Percentiles rank a stretch among this genome's conserved stretches.
These are phyloP conservation scores for Lithobates pipiens DNA, from an alignment of 2,797 vertebrate species.

Conservation along the genomic window DNA sequence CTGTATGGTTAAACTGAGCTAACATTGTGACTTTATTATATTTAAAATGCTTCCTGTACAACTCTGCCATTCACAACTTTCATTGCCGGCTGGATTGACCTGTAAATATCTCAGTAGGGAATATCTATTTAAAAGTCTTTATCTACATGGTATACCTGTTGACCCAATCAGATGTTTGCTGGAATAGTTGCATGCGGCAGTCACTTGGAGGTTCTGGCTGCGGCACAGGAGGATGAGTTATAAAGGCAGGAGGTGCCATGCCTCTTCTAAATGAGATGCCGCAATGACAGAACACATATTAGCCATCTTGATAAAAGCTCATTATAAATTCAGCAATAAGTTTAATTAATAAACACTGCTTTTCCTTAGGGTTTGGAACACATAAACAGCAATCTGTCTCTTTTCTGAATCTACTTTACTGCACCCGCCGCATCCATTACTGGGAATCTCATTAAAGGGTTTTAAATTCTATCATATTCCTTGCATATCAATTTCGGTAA, in stretches of 20 bases:
- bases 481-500: conserved; percentile 43
- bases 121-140: too few relatives aligned
- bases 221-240: conserved; percentile 27
- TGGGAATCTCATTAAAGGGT: conserved; percentile 54
- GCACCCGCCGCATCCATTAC: conserved; percentile 55
- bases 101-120: too few relatives aligned
- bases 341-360: conserved; percentile 58
- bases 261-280: conserved; percentile 43
- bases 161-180: not conserved
- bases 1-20: too few relatives aligned
- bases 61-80: too few relatives aligned
- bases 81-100: too few relatives aligned
- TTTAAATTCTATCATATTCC: conserved; percentile 47
- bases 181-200: not conserved
- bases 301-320: conserved; percentile 53
- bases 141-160: not conserved
- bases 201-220: not conserved
- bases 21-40: too few relatives aligned
- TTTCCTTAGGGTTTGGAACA: conserved; percentile 54
- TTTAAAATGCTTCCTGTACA: too few relatives aligned
- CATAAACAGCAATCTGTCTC: conserved; percentile 60
- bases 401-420: conserved; percentile 31
- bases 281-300: conserved; percentile 49
- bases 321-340: conserved; percentile 60
- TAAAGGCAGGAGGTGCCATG: not conserved